These are phyloP conservation scores for Dysidea cf. avara DNA, from an alignment of 37 sponge, comb jelly and placozoan species.

Conservation along the genomic window DNA sequence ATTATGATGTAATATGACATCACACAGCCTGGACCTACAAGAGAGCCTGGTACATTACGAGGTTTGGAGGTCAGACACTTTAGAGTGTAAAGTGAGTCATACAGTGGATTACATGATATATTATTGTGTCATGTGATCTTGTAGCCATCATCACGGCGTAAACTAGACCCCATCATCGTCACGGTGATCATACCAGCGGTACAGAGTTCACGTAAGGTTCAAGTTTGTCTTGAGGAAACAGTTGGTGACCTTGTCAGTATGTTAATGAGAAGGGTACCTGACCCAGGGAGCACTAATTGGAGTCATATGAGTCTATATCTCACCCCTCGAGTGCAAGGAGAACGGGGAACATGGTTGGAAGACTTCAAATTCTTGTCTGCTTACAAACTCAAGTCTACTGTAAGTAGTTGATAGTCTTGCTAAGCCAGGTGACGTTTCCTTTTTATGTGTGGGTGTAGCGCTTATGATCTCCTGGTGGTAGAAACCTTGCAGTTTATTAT, in stretches of 20 bases:
- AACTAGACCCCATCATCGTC: slow-evolving; percentile 58
- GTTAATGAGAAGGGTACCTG: slow-evolving; percentile 80
- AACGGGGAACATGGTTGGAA: slow-evolving; percentile 84
- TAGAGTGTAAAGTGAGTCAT: slow-evolving; percentile 80
- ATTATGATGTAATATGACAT: not conserved
- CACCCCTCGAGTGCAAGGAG: slow-evolving; percentile 19
- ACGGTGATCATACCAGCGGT: slow-evolving; percentile 72
- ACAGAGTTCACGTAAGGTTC: slow-evolving; percentile 74
- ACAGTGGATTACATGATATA: not conserved
- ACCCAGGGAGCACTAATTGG: slow-evolving; percentile 66
- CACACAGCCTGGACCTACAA: slow-evolving; percentile 39
- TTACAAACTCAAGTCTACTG: slow-evolving; percentile 75
- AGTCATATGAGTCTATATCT: slow-evolving; percentile 73
- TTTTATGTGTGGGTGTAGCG: too few species aligned
- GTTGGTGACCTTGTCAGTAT: slow-evolving; percentile 87
- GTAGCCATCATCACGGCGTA: too few species aligned
- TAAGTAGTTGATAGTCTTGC: slow-evolving; percentile 18
- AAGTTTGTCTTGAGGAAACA: slow-evolving; percentile 84
- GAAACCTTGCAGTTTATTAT: too few species aligned
- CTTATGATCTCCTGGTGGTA: too few species aligned
- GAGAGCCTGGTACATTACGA: slow-evolving; percentile 78
- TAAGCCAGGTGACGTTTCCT: too few species aligned
- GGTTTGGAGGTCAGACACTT: slow-evolving; percentile 49
- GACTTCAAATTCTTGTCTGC: slow-evolving; percentile 91
- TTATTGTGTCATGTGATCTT: slow-evolving; percentile 5